A percentile compares a stretch with the other conserved stretches of the same genome.
Evolutionary conservation across 2,113 vertebrate genomes (phyloP).

Genomic region (Myodes glareolus): DNA sequence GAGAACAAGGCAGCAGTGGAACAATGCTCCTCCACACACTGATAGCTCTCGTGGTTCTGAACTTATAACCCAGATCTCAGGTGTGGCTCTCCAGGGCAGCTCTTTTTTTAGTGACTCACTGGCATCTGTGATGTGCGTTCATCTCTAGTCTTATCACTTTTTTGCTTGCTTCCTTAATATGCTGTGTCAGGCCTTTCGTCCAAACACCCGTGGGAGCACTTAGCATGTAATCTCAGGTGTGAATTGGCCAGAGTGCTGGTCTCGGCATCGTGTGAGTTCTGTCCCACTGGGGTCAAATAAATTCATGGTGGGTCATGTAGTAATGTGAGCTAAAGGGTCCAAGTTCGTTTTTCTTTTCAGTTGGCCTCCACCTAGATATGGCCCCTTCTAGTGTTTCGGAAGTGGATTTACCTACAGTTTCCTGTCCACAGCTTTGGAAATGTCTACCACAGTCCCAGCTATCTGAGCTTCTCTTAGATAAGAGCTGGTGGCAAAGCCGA

Average conservation of each 20-base stretch:
- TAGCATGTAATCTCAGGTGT: conserved; percentile 27
- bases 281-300: not conserved
- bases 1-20: conserved; percentile 25
- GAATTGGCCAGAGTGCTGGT: conserved; percentile 33
- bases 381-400: not conserved
- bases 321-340: not conserved
- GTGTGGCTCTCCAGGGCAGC: conserved; percentile 46
- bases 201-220: not conserved
- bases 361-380: not conserved
- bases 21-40: conserved; percentile 64
- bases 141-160: conserved; percentile 13
- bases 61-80: conserved; percentile 48
- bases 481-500: not conserved
- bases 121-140: not conserved
- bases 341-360: not conserved
- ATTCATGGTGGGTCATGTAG: not conserved
- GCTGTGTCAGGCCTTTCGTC: conserved; percentile 59
- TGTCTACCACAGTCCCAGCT: not conserved
- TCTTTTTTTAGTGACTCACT: conserved; percentile 40
- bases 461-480: not conserved
- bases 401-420: not conserved
- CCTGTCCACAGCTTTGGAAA: not conserved
- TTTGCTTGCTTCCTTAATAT: conserved; percentile 35
- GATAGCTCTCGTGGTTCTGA: conserved; percentile 66
- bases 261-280: conserved; percentile 24